phyloP scores from a whole-genome alignment of 37 sponge, comb jelly and placozoan species.

The Halichondria panicea region DNA sequence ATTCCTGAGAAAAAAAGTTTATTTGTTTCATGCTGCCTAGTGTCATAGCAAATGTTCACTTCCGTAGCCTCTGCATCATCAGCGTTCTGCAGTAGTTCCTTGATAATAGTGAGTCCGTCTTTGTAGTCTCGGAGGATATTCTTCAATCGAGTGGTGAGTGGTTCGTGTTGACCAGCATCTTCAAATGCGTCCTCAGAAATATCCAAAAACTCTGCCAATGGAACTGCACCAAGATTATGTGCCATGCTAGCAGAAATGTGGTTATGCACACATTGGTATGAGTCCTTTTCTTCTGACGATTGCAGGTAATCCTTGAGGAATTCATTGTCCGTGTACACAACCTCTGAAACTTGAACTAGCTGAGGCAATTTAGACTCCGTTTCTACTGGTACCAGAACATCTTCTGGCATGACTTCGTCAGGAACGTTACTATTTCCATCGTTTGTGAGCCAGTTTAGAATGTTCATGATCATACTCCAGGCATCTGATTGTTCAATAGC shows the following conservation, averaged over 20 bases:
- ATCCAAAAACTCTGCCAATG: constrained; percentile 20
- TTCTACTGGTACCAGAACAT: no score
- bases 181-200: constrained; percentile 27
- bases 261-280: no score
- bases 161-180: constrained; percentile 61
- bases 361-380: no score
- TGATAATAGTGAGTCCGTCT: constrained; percentile 54
- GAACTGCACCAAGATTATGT: neutral
- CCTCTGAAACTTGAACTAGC: no score
- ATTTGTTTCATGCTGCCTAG: constrained; percentile 16
- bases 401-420: no score
- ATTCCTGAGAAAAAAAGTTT: constrained; percentile 48
- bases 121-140: constrained; percentile 65
- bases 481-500: no score
- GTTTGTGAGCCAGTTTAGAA: no score
- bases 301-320: no score
- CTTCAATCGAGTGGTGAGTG: constrained; percentile 36
- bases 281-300: no score
- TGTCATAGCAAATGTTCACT: constrained; percentile 51
- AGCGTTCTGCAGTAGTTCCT: constrained; percentile 71
- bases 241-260: constrained; percentile 14
- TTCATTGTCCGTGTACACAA: no score
- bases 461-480: no score
- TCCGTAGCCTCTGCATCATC: constrained; percentile 76
- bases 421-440: no score